Base-by-base conservation (phyloP, 2,888 invertebrate species). In the Heliconius aoede region DNA sequence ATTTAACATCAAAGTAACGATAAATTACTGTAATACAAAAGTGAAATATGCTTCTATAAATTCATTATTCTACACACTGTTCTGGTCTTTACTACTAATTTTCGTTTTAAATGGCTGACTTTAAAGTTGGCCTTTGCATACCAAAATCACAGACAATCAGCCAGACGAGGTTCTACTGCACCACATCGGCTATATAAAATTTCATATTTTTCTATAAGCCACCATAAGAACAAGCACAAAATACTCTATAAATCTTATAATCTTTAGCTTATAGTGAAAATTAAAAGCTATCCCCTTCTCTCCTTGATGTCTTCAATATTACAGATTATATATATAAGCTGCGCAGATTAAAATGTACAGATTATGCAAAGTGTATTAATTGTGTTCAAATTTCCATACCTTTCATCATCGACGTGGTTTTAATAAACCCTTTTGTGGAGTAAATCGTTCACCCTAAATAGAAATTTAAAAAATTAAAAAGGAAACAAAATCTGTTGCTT, bases 341-440 rank as follows among this genome's bases (percentile, higher is more conserved):
- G 18, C 26, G 51, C 58, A 73, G 73, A 78, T 79, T 79, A 74
- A 74, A 79, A 72, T 76, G 64, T 65, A 73, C 30, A 77, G 72
- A 75, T 80, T 79, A 80, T 81, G 78, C 76, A 80, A 78, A 78
- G 69, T 72, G 72, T 69, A 64, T 71, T 79, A 73, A 80, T 80
- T 80, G 76, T 55, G 73, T 76, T 74, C 73, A 26, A 72, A 80
- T 80, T 81, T 78, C 76, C 81, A 80, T 80, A 78, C 77, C 76
- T 77, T 77, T 74, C 61, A 76, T 55, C 72, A 26, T 51, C 26
- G 55, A n/a, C 72, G 55, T 18, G 64, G 62, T 71, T 72, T 78
- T 72, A 67, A 76, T 72, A 76, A 72, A 72, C 46, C 71, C 64
- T 30, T 67, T 64, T 68, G 55, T 64, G 32, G 32, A 74, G 60